phyloP scores from a whole-genome alignment of 2,113 vertebrate species.

The Hemiprocne comata region DNA sequence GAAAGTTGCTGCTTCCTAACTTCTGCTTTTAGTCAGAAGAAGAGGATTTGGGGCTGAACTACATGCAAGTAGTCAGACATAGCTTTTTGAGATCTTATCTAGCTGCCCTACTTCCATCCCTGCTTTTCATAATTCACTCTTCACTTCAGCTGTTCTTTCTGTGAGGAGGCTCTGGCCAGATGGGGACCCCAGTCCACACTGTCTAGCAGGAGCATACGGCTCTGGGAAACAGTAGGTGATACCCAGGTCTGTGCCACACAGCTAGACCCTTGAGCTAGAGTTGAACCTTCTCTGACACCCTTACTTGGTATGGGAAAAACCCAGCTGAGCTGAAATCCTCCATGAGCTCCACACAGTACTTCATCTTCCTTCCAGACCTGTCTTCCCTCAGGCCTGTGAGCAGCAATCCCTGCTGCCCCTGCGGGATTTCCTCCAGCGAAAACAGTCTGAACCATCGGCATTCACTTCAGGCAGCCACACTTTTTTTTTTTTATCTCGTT shows the following conservation, averaged over 20 bases:
- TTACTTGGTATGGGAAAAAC: background rate
- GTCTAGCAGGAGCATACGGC: background rate
- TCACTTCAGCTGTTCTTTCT: background rate
- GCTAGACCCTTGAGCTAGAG: background rate
- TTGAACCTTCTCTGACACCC: background rate
- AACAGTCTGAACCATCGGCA: background rate
- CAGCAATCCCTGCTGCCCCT: background rate
- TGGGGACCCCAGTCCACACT: rapidly evolving
- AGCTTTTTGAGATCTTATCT: background rate
- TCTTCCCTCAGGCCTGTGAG: background rate
- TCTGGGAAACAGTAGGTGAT: background rate
- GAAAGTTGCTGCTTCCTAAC: background rate
- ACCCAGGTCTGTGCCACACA: background rate
- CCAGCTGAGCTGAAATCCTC: background rate
- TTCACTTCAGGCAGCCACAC: background rate
- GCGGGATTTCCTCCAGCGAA: background rate
- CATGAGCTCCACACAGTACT: background rate
- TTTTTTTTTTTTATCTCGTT: background rate
- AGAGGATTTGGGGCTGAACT: background rate
- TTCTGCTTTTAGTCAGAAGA: background rate
- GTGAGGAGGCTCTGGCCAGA: background rate
- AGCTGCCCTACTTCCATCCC: background rate
- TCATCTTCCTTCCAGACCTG: background rate
- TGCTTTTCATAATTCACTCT: background rate
- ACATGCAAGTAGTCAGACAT: background rate